Conservation (phyloP, 2,888 invertebrate genomes). For the Mactromeris polynyma region DNA sequence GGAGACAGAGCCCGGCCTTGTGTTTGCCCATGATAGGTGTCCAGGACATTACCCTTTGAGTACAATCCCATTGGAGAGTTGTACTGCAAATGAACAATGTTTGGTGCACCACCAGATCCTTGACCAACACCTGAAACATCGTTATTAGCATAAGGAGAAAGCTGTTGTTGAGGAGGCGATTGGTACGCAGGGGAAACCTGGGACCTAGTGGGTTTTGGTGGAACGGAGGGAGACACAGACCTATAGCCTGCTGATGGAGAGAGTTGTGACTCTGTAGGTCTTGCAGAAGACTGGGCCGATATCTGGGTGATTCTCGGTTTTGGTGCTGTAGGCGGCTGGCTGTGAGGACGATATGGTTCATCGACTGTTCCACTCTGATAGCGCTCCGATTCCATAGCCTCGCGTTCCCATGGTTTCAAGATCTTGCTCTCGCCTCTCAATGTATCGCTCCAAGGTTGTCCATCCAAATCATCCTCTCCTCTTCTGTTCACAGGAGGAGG, state of each 20-base stretch:
- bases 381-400: constrained; percentile 65
- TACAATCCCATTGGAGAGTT: constrained; percentile 87
- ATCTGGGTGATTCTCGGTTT: constrained; percentile 63
- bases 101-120: constrained; percentile 69
- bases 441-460: constrained; percentile 77
- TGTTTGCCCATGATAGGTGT: constrained; percentile 84
- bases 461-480: constrained; percentile 53
- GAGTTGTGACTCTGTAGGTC: constrained; percentile 26
- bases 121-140: constrained; percentile 53
- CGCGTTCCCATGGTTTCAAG: constrained; percentile 74
- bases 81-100: constrained; percentile 86
- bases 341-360: constrained; percentile 61
- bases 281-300: constrained; percentile 56
- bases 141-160: constrained; percentile 68
- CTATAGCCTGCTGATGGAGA: constrained; percentile 55
- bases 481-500: constrained; percentile 66
- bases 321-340: constrained; percentile 52
- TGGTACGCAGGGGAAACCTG: constrained; percentile 44
- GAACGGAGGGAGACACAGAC: constrained; percentile 68
- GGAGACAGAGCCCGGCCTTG: constrained; percentile 56
- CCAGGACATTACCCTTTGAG: constrained; percentile 84
- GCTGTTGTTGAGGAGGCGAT: constrained; percentile 60
- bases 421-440: constrained; percentile 68
- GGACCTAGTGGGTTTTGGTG: constrained; percentile 62
- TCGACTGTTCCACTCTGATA: constrained; percentile 60